Conservation (phyloP, 2,888 invertebrate genomes). For the Nymphalis urticae region DNA sequence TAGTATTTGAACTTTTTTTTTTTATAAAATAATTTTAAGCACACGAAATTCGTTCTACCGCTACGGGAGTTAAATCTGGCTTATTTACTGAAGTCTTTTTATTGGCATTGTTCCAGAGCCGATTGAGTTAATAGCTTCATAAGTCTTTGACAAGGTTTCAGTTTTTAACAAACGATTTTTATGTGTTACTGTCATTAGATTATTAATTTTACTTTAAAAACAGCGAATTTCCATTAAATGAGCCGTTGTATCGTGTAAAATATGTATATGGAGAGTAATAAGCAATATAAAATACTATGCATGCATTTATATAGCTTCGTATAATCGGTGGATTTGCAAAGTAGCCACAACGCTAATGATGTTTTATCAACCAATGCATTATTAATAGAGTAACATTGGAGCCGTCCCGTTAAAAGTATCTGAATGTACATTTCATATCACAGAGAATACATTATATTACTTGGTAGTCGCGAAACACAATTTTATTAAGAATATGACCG, state of each 20-base stretch:
- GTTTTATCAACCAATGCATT: conserved; percentile 38
- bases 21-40: background rate
- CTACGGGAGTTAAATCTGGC: conserved; percentile 22
- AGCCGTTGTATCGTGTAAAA: background rate
- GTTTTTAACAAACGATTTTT: conserved; percentile 21
- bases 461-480: conserved; percentile 29
- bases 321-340: conserved; percentile 18
- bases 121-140: conserved; percentile 33
- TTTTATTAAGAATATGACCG: conserved; percentile 24
- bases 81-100: conserved; percentile 33
- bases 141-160: conserved; percentile 35
- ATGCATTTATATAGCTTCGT: conserved; percentile 4
- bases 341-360: conserved; percentile 27
- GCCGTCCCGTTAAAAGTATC: conserved; percentile 31
- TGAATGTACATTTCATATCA: conserved; percentile 30
- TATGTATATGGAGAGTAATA: background rate
- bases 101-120: conserved; percentile 34
- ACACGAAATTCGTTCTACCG: background rate
- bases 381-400: conserved; percentile 37
- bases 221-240: background rate
- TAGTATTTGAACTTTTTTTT: too few relatives aligned
- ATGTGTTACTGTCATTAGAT: background rate
- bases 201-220: background rate
- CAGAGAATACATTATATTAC: conserved; percentile 30
- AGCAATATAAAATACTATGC: conserved; percentile 3